A percentile compares a stretch with the other conserved stretches of the same genome.
Conservation (phyloP, 2,888 invertebrate genomes). For the Amorpha juglandis region DNA sequence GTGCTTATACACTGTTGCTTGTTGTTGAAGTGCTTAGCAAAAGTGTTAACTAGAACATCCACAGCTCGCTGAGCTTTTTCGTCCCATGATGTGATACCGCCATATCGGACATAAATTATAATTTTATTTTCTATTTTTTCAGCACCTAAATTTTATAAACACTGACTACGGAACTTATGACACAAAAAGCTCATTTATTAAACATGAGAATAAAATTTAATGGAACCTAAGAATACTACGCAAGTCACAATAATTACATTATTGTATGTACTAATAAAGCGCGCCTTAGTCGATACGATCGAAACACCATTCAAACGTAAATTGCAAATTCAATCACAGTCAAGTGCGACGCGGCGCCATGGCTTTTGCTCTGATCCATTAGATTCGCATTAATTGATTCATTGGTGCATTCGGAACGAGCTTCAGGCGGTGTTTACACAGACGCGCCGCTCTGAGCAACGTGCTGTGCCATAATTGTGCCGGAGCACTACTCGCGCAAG, state of each 20-base stretch:
- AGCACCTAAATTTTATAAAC: too few relatives aligned
- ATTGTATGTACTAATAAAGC: too few relatives aligned
- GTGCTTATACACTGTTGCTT: too few relatives aligned
- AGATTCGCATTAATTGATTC: constrained; percentile 37
- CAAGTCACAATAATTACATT: not conserved
- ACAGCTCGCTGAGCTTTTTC: too few relatives aligned
- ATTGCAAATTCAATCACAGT: constrained; percentile 41
- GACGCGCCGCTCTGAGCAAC: constrained; percentile 19
- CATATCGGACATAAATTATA: too few relatives aligned
- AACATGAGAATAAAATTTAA: not conserved
- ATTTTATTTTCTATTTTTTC: too few relatives aligned
- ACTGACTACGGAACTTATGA: too few relatives aligned
- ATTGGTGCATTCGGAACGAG: constrained; percentile 30
- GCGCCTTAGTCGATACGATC: not conserved
- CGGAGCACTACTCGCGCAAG: not conserved
- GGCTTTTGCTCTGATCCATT: constrained; percentile 36
- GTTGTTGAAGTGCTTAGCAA: too few relatives aligned
- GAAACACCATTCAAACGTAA: not conserved
- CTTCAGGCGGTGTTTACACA: constrained; percentile 27
- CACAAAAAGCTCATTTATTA: too few relatives aligned
- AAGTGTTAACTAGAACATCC: not conserved
- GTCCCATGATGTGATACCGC: too few relatives aligned
- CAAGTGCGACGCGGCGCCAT: constrained; percentile 33
- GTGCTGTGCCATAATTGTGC: constrained; percentile 23
- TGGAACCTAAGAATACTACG: not conserved